A percentile compares a stretch with the other conserved stretches of the same genome.
These are phyloP conservation scores for Caenorhabditis sp. DNA, from an alignment of 2,888 invertebrate genomes.

Conservation along the genomic window DNA sequence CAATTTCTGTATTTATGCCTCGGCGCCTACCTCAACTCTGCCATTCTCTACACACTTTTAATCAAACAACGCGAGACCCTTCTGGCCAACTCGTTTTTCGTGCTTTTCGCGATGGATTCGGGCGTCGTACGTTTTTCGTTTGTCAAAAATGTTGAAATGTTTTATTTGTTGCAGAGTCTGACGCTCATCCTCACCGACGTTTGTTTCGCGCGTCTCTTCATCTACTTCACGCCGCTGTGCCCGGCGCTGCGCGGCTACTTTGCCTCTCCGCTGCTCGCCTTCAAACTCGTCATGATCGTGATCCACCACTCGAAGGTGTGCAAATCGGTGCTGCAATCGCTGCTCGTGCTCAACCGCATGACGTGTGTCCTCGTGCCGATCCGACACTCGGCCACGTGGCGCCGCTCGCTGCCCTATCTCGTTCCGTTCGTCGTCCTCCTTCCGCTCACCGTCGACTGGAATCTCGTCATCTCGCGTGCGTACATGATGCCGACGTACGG, in stretches of 20 bases:
- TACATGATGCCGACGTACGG: conserved; percentile 30
- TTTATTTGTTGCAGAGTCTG: conserved; percentile 15
- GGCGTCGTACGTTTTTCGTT: background rate
- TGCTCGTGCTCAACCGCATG: conserved; percentile 32
- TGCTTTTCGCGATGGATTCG: background rate
- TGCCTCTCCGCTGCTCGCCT: conserved; percentile 3
- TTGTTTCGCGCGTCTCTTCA: conserved; percentile 2
- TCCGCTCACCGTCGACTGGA: conserved; percentile 26
- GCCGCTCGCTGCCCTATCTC: background rate
- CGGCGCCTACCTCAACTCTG: background rate
- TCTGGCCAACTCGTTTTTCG: background rate
- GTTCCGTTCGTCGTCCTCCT: background rate
- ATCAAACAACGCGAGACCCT: background rate
- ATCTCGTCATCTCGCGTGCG: conserved; percentile 18
- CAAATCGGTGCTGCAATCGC: conserved; percentile 18
- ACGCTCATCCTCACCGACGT: conserved; percentile 4
- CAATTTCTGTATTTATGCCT: background rate
- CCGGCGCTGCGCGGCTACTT: background rate
- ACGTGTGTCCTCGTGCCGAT: conserved; percentile 23
- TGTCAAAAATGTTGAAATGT: background rate
- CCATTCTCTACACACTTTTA: background rate
- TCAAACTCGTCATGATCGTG: conserved; percentile 19
- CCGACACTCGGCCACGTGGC: conserved; percentile 6
- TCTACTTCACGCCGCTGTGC: conserved; percentile 25
- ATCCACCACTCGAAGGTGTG: conserved; percentile 14